Percentiles rank a stretch among this genome's conserved stretches.
Evolutionary conservation across 2,797 vertebrate genomes (phyloP).

Genomic region (Nannoperca australis): DNA sequence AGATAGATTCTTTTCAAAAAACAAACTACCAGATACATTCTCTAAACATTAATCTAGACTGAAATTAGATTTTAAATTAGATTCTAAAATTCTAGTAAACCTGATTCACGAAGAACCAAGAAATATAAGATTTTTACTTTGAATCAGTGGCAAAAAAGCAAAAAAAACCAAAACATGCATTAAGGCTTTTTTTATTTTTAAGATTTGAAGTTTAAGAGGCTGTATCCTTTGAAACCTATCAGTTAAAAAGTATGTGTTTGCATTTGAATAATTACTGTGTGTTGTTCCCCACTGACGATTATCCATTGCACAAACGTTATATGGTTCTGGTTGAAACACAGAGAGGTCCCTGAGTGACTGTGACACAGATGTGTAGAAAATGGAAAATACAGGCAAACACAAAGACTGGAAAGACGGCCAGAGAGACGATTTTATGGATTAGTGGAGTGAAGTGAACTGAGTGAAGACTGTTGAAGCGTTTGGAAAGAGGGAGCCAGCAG

Average conservation of each 20-base stretch:
- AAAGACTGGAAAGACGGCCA: slow-evolving; percentile 44
- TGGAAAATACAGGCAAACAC: slow-evolving; percentile 66
- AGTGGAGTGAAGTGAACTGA: slow-evolving; percentile 61
- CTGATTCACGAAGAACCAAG: not conserved
- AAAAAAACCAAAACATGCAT: not conserved
- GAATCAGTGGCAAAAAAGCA: not conserved
- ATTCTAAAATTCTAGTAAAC: not conserved
- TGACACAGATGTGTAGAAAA: slow-evolving; percentile 71
- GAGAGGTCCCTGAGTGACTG: slow-evolving; percentile 47
- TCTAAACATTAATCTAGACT: not conserved
- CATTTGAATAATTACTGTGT: slow-evolving; percentile 13
- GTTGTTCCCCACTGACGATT: slow-evolving; percentile 19
- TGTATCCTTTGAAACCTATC: not conserved
- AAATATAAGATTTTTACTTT: not conserved
- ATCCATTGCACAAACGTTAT: slow-evolving; percentile 41
- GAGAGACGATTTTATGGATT: slow-evolving; percentile 70
- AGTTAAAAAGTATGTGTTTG: slow-evolving; percentile 26
- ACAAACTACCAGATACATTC: not conserved
- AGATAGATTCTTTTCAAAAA: too few species aligned
- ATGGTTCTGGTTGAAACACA: slow-evolving; percentile 35
- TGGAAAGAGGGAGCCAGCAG: slow-evolving; percentile 49
- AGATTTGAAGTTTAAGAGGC: not conserved
- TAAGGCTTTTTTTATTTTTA: not conserved
- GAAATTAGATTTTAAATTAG: not conserved
- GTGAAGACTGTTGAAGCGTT: slow-evolving; percentile 56